A percentile compares a stretch with the other conserved stretches of the same genome.
Conservation (phyloP, 2,113 vertebrate genomes). For the Silurus meridionalis region DNA sequence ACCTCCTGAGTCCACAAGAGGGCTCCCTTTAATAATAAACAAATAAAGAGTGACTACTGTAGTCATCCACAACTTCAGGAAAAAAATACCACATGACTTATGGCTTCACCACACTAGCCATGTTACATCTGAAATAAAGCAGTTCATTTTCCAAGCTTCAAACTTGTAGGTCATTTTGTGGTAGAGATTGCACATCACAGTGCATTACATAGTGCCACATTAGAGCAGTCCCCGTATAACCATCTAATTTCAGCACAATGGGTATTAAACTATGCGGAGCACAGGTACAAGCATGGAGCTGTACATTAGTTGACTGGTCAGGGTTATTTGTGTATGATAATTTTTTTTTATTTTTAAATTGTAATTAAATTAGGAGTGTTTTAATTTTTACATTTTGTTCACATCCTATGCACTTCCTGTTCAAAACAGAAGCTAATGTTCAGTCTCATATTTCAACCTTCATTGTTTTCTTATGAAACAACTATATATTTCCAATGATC, state of each 20-base stretch:
- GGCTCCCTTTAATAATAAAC: slow-evolving; percentile 13
- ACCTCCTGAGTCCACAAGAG: slow-evolving; percentile 13
- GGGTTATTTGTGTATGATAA: not conserved
- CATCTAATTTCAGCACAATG: not conserved
- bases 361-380: not conserved
- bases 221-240: not conserved
- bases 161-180: not conserved
- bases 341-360: not conserved
- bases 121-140: not conserved
- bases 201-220: not conserved
- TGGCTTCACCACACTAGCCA: not conserved
- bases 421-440: not conserved
- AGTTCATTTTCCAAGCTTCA: not conserved
- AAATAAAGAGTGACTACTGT: not conserved
- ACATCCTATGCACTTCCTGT: not conserved
- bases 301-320: not conserved
- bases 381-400: not conserved
- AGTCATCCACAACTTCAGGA: not conserved
- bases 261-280: not conserved
- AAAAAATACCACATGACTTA: not conserved
- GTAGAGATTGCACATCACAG: not conserved
- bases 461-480: not conserved
- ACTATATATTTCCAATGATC: not conserved
- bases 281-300: not conserved
- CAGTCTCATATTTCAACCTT: not conserved